A percentile compares a stretch with the other conserved stretches of the same genome.
Evolutionary conservation across 2,888 invertebrate genomes (phyloP).

Genomic region (Onthophagus sagittarius): DNA sequence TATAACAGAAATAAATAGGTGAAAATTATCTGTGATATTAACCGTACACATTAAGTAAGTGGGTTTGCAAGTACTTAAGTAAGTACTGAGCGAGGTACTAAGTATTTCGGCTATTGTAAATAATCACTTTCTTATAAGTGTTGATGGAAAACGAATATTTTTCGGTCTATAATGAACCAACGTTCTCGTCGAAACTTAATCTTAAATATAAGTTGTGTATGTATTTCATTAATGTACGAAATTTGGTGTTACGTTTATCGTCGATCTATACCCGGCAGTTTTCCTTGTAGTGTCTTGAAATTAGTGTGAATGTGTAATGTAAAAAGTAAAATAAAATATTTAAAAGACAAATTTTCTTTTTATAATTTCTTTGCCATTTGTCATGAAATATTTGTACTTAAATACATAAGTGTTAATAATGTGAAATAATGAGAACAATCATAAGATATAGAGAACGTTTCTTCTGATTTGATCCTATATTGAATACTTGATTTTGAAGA

Average conservation of each 20-base stretch:
- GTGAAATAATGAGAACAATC: too few relatives aligned
- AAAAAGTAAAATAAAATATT: not conserved
- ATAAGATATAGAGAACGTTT: too few relatives aligned
- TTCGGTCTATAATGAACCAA: not conserved
- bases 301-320: not conserved
- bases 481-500: too few relatives aligned
- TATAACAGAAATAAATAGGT: slow-evolving; percentile 7
- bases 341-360: not conserved
- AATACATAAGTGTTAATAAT: too few relatives aligned
- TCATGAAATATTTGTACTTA: too few relatives aligned
- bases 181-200: not conserved
- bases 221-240: not conserved
- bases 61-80: slow-evolving; percentile 25
- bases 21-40: slow-evolving; percentile 33
- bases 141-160: not conserved
- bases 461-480: too few relatives aligned
- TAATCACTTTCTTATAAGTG: not conserved
- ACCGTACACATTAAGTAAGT: slow-evolving; percentile 23
- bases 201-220: not conserved
- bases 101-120: not conserved
- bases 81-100: slow-evolving; percentile 10
- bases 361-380: not conserved
- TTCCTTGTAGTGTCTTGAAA: not conserved
- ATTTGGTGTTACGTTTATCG: not conserved
- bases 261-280: not conserved